Percentiles rank a stretch among this genome's conserved stretches.
These are phyloP conservation scores for Doris montereyensis DNA, from an alignment of 2,888 invertebrate species.

Conservation along the genomic window DNA sequence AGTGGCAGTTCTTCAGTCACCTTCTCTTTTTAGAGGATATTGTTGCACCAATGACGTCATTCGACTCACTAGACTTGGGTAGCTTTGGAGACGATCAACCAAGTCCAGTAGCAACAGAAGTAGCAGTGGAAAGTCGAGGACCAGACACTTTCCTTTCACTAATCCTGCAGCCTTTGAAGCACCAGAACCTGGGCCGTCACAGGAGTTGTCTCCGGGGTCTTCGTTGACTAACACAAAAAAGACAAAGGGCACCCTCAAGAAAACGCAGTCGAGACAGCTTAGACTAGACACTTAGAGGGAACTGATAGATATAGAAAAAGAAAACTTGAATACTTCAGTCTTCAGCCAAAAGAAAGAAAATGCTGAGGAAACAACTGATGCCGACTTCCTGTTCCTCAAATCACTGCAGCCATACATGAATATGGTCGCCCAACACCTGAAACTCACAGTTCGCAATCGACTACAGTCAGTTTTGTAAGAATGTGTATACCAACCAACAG, in stretches of 20 bases:
- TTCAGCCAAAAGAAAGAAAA: background rate
- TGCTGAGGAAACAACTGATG: background rate
- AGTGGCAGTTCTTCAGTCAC: conserved; percentile 2
- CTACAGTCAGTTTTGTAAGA: background rate
- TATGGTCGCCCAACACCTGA: background rate
- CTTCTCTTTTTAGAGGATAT: conserved; percentile 1
- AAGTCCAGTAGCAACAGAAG: background rate
- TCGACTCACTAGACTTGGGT: background rate
- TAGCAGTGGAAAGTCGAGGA: background rate
- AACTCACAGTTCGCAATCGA: background rate
- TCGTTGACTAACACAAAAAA: too few relatives aligned
- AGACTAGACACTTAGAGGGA: background rate
- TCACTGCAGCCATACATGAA: background rate
- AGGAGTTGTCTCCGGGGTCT: too few relatives aligned
- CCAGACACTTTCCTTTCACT: background rate
- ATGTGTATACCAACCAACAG: background rate
- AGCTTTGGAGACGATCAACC: background rate
- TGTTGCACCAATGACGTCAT: background rate
- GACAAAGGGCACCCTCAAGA: too few relatives aligned
- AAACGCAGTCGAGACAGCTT: background rate
- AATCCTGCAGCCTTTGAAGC: background rate
- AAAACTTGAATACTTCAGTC: conserved; percentile 1
- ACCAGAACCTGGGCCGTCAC: background rate
- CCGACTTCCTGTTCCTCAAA: background rate
- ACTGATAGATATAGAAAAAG: conserved; percentile 23